These are phyloP conservation scores for Cecidostiba fungosa DNA, from an alignment of 2,888 invertebrate species.

Conservation along the genomic window DNA sequence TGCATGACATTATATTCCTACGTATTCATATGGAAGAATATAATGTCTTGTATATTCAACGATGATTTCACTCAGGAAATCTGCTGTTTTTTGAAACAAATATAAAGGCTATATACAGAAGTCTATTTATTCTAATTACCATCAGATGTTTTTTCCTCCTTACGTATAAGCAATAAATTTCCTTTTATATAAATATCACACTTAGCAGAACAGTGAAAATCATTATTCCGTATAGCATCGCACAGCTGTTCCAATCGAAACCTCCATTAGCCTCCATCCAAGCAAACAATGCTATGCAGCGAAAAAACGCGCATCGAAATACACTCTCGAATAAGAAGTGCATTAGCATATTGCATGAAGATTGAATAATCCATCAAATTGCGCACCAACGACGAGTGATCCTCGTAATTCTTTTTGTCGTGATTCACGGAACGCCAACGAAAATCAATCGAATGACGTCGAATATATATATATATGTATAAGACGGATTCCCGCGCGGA, in stretches of 20 bases:
- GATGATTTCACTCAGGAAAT: not conserved
- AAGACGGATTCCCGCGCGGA: not conserved
- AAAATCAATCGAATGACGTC: not conserved
- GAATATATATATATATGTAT: too few species aligned
- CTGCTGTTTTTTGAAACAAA: too few species aligned
- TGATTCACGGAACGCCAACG: not conserved
- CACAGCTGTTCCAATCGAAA: not conserved
- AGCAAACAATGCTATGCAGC: not conserved
- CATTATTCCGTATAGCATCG: not conserved
- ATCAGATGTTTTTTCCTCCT: not conserved
- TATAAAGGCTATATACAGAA: not conserved
- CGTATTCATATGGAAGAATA: too few species aligned
- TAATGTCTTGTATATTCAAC: not conserved
- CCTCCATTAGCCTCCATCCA: not conserved
- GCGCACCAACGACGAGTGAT: not conserved
- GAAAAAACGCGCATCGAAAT: not conserved
- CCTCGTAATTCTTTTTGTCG: not conserved
- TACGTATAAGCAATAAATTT: too few species aligned
- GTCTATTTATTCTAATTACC: not conserved
- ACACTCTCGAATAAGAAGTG: slow-evolving; percentile 9
- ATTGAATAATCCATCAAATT: slow-evolving; percentile 45
- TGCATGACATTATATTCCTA: not conserved
- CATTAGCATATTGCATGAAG: slow-evolving; percentile 48
- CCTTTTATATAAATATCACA: too few species aligned
- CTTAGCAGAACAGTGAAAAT: not conserved